These are phyloP conservation scores for Semaprochilodus insignis DNA, from an alignment of 2,797 vertebrate species.

Conservation along the genomic window DNA sequence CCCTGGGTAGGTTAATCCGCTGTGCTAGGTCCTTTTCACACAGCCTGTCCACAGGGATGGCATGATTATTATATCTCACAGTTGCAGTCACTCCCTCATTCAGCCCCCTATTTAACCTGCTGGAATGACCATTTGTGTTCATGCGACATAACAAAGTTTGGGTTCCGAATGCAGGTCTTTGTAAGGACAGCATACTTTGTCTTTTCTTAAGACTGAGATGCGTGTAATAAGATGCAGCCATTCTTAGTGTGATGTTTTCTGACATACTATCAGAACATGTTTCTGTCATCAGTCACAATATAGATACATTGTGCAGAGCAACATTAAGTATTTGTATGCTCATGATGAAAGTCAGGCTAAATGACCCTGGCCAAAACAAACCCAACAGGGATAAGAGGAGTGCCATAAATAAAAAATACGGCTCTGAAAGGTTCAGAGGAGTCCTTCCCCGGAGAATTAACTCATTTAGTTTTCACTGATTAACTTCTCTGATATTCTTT, in stretches of 20 bases:
- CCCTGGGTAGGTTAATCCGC: conserved; percentile 38
- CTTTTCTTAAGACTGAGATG: conserved; percentile 20
- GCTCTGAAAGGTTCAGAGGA: conserved; percentile 24
- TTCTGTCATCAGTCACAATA: conserved; percentile 27
- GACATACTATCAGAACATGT: conserved; percentile 44
- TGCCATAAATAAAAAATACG: conserved; percentile 7
- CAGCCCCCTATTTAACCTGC: conserved; percentile 4
- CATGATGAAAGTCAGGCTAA: conserved; percentile 41
- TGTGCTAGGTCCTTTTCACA: conserved; percentile 57
- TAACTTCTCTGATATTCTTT: conserved; percentile 55
- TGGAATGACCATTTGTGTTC: not conserved
- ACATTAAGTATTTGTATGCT: conserved; percentile 22
- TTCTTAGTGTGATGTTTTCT: conserved; percentile 46
- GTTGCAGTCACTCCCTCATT: conserved; percentile 48
- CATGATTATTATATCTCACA: conserved; percentile 57
- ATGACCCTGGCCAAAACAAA: not conserved
- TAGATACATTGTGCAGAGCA: conserved; percentile 35
- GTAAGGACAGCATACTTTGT: not conserved
- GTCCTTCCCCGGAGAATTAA: conserved; percentile 34
- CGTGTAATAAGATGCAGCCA: conserved; percentile 10
- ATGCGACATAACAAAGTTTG: not conserved
- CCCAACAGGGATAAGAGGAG: not conserved
- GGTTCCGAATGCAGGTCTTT: conserved; percentile 30
- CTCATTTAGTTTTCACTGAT: conserved; percentile 66
- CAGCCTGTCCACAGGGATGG: conserved; percentile 31